These are phyloP conservation scores for Hecatera dysodea DNA, from an alignment of 2,888 invertebrate species.

Conservation along the genomic window DNA sequence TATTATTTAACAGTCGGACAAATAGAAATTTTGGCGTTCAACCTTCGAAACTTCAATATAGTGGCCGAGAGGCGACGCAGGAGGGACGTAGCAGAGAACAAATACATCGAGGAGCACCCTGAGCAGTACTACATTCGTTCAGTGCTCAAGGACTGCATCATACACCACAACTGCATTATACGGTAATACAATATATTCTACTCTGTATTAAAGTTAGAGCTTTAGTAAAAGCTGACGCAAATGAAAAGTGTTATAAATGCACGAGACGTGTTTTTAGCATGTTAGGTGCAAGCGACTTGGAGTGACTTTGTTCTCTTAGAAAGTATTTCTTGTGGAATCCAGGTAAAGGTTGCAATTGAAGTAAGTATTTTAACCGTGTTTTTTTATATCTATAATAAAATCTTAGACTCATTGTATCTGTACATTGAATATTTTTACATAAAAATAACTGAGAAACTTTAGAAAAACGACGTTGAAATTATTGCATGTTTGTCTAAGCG, in stretches of 20 bases:
- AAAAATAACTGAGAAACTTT: too few relatives aligned
- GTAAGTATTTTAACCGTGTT: neutral
- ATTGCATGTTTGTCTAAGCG: too few relatives aligned
- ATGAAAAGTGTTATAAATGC: constrained; percentile 52
- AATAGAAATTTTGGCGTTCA: constrained; percentile 86
- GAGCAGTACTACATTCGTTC: constrained; percentile 70
- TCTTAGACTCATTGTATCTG: too few relatives aligned
- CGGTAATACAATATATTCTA: constrained; percentile 72
- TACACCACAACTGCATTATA: constrained; percentile 86
- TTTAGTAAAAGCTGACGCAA: constrained; percentile 38
- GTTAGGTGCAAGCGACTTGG: constrained; percentile 11
- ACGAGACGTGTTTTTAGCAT: constrained; percentile 38
- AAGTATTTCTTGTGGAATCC: constrained; percentile 9
- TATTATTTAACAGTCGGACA: constrained; percentile 84
- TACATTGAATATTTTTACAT: too few relatives aligned
- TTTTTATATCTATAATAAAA: too few relatives aligned
- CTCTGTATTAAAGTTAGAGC: constrained; percentile 46
- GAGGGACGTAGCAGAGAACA: constrained; percentile 67
- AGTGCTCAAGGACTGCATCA: constrained; percentile 83
- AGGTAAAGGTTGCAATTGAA: constrained; percentile 2
- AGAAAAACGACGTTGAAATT: too few relatives aligned
- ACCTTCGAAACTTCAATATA: constrained; percentile 83
- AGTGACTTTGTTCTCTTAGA: constrained; percentile 25
- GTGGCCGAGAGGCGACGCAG: constrained; percentile 77
- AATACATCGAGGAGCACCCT: constrained; percentile 61